These are phyloP conservation scores for Mixornis gularis DNA, from an alignment of 2,113 vertebrate species.

Conservation along the genomic window DNA sequence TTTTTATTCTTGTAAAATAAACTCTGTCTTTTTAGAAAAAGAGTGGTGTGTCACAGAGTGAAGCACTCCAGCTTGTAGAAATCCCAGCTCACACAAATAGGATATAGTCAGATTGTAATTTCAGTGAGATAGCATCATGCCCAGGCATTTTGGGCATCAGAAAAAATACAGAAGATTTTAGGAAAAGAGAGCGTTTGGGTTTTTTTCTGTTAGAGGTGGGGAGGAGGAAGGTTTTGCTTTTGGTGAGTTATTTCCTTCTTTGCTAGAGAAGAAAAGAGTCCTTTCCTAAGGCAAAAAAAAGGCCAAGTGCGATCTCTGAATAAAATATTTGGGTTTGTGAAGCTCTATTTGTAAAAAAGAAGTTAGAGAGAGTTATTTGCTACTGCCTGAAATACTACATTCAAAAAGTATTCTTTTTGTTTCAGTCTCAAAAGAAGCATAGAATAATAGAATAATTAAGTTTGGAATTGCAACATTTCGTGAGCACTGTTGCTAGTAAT, in stretches of 20 bases:
- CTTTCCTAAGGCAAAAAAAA: not conserved
- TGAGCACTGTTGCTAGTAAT: not conserved
- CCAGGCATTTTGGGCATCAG: not conserved
- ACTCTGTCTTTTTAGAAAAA: not conserved
- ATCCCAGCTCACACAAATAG: not conserved
- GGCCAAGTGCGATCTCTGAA: not conserved
- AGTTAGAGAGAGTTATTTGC: not conserved
- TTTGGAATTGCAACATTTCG: accelerated
- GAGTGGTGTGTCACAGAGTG: not conserved
- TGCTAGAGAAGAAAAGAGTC: not conserved
- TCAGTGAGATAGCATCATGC: not conserved
- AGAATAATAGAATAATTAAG: not conserved
- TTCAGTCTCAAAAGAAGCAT: not conserved
- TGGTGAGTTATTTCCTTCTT: accelerated
- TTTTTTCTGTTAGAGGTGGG: too few relatives aligned
- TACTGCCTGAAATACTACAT: not conserved
- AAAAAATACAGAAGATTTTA: not conserved
- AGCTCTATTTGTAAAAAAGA: not conserved
- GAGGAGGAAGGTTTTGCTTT: accelerated
- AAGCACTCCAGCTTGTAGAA: not conserved
- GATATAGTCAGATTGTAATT: not conserved
- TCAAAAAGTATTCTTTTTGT: not conserved
- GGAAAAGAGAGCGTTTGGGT: accelerated
- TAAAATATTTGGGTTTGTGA: not conserved
- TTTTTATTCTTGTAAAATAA: not conserved